Base-by-base conservation (phyloP, 2,113 vertebrate species). In the Zosterops japonicus region DNA sequence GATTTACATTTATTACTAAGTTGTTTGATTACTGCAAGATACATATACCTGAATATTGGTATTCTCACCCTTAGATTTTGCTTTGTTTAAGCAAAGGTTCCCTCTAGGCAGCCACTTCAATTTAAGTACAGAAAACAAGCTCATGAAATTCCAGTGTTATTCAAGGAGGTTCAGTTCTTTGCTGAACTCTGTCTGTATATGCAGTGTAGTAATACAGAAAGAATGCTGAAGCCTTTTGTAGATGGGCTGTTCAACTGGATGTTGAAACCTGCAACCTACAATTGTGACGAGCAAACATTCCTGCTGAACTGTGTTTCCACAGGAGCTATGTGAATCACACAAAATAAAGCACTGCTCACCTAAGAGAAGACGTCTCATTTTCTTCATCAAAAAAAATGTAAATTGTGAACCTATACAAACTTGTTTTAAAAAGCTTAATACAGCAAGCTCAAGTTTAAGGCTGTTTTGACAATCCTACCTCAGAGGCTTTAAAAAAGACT, bases 361-460 rank as follows among this genome's bases (percentile, higher is more conserved):
- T 97, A 97, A 82, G 90, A 82, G 90, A 97, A 94, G 78, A 93
- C 24, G 46, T 84, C 70, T 69, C 72, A 90, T 96, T 96, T 97
- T 92, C 91, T 94, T 92, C 76, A 95, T 91, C 39, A 94, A 94
- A 94, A 94, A 97, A 96, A 63, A 95, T 12, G 3, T 53, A 96
- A 85, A 83, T 42, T 86, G 91, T 9, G 74, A 95, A 92, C 57
- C 77, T 57, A 86, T 47, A 94, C 41, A 94, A 85, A 95, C 87
- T 95, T 97, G 75, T 89, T 97, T 96, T 91, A 97, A 95, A 96
- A 96, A 95, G 87, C 91, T 96, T 91, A 97, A 97, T 93, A 97
- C 95, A 95, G 91, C 63, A 97, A 97, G 86, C 57, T 74, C 57
- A 95, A 93, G 76, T 96, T 95, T 90, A 93, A 93, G 52, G 89